Conservation (phyloP, 53 echinoderm and acorn worm species). For the Holothuria leucospilota region DNA sequence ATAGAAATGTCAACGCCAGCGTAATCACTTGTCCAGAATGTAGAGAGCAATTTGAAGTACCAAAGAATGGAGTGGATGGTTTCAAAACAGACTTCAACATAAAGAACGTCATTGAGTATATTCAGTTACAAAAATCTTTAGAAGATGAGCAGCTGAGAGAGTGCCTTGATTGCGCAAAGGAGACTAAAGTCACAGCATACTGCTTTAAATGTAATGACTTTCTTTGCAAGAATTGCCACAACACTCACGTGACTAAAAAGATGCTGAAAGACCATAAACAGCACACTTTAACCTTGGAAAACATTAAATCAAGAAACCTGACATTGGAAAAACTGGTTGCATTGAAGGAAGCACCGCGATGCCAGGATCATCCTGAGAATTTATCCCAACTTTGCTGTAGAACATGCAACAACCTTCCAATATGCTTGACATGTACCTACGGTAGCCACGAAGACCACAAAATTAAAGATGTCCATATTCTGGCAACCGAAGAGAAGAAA, state of each 20-base stretch:
- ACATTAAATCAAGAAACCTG: neutral
- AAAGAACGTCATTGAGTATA: neutral
- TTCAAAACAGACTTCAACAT: conserved; percentile 9
- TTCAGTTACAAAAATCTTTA: neutral
- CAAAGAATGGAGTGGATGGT: neutral
- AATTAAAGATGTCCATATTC: neutral
- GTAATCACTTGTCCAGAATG: neutral
- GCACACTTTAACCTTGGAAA: neutral
- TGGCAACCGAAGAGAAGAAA: neutral
- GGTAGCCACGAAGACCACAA: neutral
- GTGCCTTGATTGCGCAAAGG: neutral
- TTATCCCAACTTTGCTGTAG: conserved; percentile 6
- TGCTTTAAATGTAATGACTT: too few relatives aligned
- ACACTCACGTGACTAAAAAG: neutral
- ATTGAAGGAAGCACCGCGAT: neutral
- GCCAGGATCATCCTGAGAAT: neutral
- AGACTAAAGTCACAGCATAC: neutral
- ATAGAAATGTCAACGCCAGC: neutral
- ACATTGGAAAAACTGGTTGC: neutral
- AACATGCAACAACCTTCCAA: neutral
- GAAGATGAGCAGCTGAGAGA: neutral
- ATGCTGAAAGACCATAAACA: conserved; percentile 6
- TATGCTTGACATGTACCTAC: conserved; percentile 7
- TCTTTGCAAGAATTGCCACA: neutral
- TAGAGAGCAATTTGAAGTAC: neutral